phyloP scores from a whole-genome alignment of 2,797 vertebrate species.

The Falco biarmicus region DNA sequence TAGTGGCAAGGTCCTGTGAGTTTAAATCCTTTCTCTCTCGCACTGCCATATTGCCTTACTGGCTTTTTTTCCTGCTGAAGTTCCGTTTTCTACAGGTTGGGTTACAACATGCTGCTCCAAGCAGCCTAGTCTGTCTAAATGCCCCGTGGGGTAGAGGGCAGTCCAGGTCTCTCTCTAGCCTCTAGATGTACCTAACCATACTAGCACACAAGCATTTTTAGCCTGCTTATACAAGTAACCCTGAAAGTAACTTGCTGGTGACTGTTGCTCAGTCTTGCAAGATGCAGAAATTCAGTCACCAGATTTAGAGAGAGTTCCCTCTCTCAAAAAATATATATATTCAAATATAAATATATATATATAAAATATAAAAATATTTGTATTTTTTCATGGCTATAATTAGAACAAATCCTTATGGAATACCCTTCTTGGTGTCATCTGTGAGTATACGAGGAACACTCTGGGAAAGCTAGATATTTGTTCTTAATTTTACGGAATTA shows the following conservation, averaged over 20 bases:
- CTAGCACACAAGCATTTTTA: neutral
- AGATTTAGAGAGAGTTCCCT: neutral
- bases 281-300: neutral
- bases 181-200: neutral
- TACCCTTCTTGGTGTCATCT: no score
- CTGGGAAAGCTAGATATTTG: neutral
- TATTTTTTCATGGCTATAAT: neutral
- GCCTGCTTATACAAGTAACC: neutral
- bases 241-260: neutral
- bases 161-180: neutral
- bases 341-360: no score
- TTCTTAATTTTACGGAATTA: neutral
- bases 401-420: neutral
- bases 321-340: neutral
- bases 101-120: neutral
- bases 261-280: neutral
- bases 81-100: neutral
- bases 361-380: neutral
- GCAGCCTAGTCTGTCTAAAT: neutral
- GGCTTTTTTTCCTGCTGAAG: neutral
- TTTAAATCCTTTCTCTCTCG: neutral
- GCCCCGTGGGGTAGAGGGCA: neutral
- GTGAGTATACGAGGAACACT: neutral
- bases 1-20: neutral
- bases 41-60: neutral